A percentile compares a stretch with the other conserved stretches of the same genome.
Conservation (phyloP, 2,888 invertebrate species). For the Synanthedon andrenaeformis region DNA sequence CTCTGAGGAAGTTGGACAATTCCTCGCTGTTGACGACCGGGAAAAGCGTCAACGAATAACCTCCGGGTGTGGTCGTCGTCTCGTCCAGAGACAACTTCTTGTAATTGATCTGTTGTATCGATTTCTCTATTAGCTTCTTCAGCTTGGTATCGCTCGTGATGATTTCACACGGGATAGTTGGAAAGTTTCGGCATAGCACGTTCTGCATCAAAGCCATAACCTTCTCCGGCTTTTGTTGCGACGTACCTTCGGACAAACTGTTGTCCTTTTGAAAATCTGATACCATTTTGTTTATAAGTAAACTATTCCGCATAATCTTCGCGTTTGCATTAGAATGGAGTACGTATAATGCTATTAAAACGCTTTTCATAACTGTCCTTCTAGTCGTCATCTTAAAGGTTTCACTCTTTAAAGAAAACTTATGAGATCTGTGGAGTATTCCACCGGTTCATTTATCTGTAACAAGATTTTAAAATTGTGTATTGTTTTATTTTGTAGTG, state of each 20-base stretch:
- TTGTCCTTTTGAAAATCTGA: slow-evolving; percentile 48
- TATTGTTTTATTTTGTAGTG: no score
- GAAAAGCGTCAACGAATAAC: slow-evolving; percentile 26
- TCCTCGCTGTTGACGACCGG: slow-evolving; percentile 47
- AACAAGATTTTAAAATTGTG: no score
- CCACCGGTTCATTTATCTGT: no score
- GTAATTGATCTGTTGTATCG: slow-evolving; percentile 45
- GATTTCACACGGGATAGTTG: slow-evolving; percentile 43
- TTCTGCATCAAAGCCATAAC: slow-evolving; percentile 42
- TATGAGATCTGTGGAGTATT: no score
- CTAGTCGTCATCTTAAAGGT: no score
- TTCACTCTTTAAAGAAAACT: no score
- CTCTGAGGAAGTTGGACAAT: slow-evolving; percentile 35
- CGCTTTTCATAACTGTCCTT: no score
- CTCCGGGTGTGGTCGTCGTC: slow-evolving; percentile 21
- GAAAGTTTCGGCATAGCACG: slow-evolving; percentile 52
- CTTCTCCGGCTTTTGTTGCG: neutral
- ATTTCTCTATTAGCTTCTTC: slow-evolving; percentile 36
- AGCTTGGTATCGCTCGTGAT: slow-evolving; percentile 40
- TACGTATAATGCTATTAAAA: no score
- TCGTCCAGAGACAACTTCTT: slow-evolving; percentile 31
- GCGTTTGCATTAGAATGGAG: slow-evolving; percentile 4
- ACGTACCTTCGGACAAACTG: slow-evolving; percentile 8
- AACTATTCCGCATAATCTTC: slow-evolving; percentile 50
- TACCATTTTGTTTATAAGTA: slow-evolving; percentile 51